These are phyloP conservation scores for Tetramorium bicarinatum DNA, from an alignment of 2,888 invertebrate species.

Conservation along the genomic window DNA sequence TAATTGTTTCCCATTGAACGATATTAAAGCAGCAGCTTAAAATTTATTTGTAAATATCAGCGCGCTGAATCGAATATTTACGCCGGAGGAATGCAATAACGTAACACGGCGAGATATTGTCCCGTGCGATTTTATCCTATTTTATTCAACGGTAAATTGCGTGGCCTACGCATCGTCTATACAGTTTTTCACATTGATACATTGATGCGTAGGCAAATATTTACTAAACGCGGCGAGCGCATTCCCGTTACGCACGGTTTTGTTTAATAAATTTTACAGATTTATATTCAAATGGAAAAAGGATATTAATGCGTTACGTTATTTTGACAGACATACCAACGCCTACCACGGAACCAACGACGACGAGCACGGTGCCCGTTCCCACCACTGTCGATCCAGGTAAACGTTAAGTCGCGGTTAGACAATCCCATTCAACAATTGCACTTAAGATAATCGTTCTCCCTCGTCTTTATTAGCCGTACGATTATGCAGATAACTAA, in stretches of 20 bases:
- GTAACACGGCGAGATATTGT: constrained; percentile 19
- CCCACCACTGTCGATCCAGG: constrained; percentile 77
- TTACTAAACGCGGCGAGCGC: neutral
- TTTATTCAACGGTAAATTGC: constrained; percentile 15
- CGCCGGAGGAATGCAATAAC: constrained; percentile 2
- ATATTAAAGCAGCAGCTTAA: neutral
- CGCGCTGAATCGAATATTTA: constrained; percentile 2
- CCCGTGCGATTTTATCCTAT: neutral
- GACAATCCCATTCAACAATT: neutral
- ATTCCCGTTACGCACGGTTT: neutral
- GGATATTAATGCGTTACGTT: neutral
- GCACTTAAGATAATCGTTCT: neutral
- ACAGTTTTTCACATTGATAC: neutral
- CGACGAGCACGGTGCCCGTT: constrained; percentile 76
- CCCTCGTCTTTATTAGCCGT: neutral
- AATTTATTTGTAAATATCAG: constrained; percentile 12
- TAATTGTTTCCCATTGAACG: neutral
- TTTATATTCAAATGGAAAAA: neutral
- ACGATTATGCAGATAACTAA: constrained; percentile 26
- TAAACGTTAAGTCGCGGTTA: constrained; percentile 57
- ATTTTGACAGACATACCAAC: constrained; percentile 79
- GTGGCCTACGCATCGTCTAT: neutral
- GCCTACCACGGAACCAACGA: constrained; percentile 79
- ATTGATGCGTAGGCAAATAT: neutral
- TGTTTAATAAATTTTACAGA: neutral